phyloP scores from a whole-genome alignment of 2,888 invertebrate genomes.

The Parnassius apollo region DNA sequence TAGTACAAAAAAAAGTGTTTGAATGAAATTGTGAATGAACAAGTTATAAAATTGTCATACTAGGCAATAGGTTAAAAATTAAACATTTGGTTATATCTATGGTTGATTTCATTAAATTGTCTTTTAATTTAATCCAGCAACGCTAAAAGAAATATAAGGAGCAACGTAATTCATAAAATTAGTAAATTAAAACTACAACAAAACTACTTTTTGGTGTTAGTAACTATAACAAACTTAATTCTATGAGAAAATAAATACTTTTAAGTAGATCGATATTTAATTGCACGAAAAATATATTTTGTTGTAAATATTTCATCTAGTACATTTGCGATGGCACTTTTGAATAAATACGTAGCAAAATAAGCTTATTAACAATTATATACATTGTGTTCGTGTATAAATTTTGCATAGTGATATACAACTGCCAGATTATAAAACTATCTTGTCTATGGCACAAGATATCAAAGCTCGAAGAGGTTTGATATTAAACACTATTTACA shows the following conservation, averaged over 20 bases:
- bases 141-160: constrained; percentile 30
- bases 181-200: constrained; percentile 57
- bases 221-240: constrained; percentile 64
- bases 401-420: constrained; percentile 45
- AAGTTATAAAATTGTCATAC: constrained; percentile 14
- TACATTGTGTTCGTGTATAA: constrained; percentile 37
- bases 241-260: constrained; percentile 63
- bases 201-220: constrained; percentile 78
- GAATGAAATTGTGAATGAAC: constrained; percentile 9
- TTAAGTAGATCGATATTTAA: constrained; percentile 55
- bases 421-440: constrained; percentile 42
- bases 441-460: constrained; percentile 70
- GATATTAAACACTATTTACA: constrained; percentile 62
- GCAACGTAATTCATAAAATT: constrained; percentile 35
- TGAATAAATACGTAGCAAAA: constrained; percentile 64
- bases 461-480: constrained; percentile 59
- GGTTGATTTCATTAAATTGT: constrained; percentile 14
- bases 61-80: constrained; percentile 18
- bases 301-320: constrained; percentile 35
- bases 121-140: constrained; percentile 7
- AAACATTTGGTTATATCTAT: constrained; percentile 24
- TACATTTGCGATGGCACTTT: constrained; percentile 65
- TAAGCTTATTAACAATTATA: constrained; percentile 52
- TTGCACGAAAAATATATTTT: constrained; percentile 56
- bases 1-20: too few relatives aligned